Percentiles rank a stretch among this genome's conserved stretches.
phyloP scores from a whole-genome alignment of 2,797 vertebrate species.

The Micrastur ruficollis region DNA sequence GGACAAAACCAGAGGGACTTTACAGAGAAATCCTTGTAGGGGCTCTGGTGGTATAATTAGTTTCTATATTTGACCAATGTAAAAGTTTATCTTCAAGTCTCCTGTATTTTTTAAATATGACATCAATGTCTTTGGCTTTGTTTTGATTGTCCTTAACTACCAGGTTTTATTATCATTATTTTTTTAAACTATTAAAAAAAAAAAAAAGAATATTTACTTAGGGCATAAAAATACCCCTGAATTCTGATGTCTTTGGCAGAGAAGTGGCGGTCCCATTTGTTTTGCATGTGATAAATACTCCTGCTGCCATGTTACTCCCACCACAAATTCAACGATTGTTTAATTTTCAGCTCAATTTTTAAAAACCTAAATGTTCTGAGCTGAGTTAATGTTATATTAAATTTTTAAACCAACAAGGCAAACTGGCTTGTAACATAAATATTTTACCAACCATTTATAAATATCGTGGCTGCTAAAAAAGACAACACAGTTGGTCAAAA shows the following conservation, averaged over 20 bases:
- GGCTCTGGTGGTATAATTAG: neutral
- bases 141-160: slow-evolving; percentile 44
- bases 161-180: slow-evolving; percentile 44
- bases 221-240: slow-evolving; percentile 37
- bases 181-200: neutral
- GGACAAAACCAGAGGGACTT: slow-evolving; percentile 43
- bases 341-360: slow-evolving; percentile 55
- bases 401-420: slow-evolving; percentile 62
- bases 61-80: slow-evolving; percentile 51
- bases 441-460: slow-evolving; percentile 68
- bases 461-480: slow-evolving; percentile 49
- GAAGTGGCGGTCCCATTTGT: slow-evolving; percentile 10
- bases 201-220: slow-evolving; percentile 48
- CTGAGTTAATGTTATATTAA: slow-evolving; percentile 51
- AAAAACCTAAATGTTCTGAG: slow-evolving; percentile 34
- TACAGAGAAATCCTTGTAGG: slow-evolving; percentile 29
- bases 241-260: slow-evolving; percentile 60
- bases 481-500: neutral
- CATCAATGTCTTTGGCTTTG: slow-evolving; percentile 20
- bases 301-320: slow-evolving; percentile 8
- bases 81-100: slow-evolving; percentile 45
- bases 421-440: slow-evolving; percentile 59
- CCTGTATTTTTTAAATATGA: slow-evolving; percentile 45
- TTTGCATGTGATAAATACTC: slow-evolving; percentile 53
- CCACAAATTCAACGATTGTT: slow-evolving; percentile 52